A percentile compares a stretch with the other conserved stretches of the same genome.
These are phyloP conservation scores for Drosophila pseudoananassae DNA, from an alignment of 1,140 invertebrate genomes.

Conservation along the genomic window DNA sequence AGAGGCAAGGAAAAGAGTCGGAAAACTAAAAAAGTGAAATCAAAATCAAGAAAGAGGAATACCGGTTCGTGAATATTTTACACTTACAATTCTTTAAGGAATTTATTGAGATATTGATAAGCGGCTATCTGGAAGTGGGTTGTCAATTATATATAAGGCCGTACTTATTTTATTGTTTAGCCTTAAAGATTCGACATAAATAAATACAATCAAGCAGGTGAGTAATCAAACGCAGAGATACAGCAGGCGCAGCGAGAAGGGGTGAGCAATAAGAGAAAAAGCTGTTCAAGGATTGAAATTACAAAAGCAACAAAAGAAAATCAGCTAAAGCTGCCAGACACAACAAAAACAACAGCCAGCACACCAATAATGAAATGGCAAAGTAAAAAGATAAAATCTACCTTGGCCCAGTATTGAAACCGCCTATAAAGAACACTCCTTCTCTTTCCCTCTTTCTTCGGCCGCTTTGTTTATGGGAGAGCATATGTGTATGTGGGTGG, in stretches of 20 bases:
- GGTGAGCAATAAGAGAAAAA: conserved; percentile 34
- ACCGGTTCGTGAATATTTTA: no score
- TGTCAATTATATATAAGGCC: not conserved
- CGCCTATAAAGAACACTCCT: conserved; percentile 66
- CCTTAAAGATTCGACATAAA: conserved; percentile 16
- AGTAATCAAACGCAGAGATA: conserved; percentile 28
- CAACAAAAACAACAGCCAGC: conserved; percentile 25
- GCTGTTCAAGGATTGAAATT: conserved; percentile 75
- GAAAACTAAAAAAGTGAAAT: conserved; percentile 30
- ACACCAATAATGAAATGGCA: conserved; percentile 44
- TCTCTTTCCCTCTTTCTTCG: not conserved
- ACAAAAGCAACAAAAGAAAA: conserved; percentile 59
- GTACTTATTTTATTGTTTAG: not conserved
- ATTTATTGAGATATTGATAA: no score
- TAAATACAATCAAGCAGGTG: conserved; percentile 25
- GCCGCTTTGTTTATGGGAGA: not conserved
- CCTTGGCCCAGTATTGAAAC: conserved; percentile 80
- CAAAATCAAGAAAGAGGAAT: conserved; percentile 12
- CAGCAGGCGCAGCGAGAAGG: conserved; percentile 13
- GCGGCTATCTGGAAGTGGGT: no score
- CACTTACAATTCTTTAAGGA: no score
- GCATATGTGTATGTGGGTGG: conserved; percentile 25
- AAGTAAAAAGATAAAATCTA: conserved; percentile 81
- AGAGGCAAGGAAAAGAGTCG: conserved; percentile 30
- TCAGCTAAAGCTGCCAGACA: conserved; percentile 12